These are phyloP conservation scores for Yasuhikotakia modesta DNA, from an alignment of 2,797 vertebrate species.

Conservation along the genomic window DNA sequence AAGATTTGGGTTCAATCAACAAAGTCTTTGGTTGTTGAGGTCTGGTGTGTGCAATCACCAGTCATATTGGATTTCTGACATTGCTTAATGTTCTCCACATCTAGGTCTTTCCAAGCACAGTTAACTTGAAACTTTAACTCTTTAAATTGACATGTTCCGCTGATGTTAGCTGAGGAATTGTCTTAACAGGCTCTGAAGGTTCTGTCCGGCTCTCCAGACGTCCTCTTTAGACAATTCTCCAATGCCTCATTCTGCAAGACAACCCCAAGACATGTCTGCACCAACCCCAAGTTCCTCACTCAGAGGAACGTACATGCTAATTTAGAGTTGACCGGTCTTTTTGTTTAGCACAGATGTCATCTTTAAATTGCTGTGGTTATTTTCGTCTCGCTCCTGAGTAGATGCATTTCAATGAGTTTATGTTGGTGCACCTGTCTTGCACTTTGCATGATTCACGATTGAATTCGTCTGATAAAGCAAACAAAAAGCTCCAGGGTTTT, in stretches of 20 bases:
- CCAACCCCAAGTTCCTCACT: not conserved
- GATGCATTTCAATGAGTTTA: slow-evolving; percentile 33
- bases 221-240: slow-evolving; percentile 27
- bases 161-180: slow-evolving; percentile 20
- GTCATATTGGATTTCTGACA: slow-evolving; percentile 16
- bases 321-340: slow-evolving; percentile 29
- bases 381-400: slow-evolving; percentile 22
- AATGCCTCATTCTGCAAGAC: slow-evolving; percentile 47
- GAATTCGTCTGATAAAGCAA: slow-evolving; percentile 2
- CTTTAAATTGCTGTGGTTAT: slow-evolving; percentile 53
- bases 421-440: not conserved
- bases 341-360: slow-evolving; percentile 38
- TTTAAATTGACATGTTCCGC: slow-evolving; percentile 63
- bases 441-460: not conserved
- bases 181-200: slow-evolving; percentile 57
- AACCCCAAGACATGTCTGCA: slow-evolving; percentile 36
- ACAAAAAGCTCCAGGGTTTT: not conserved
- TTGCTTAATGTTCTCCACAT: slow-evolving; percentile 25
- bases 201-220: slow-evolving; percentile 42
- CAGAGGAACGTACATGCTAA: slow-evolving; percentile 30
- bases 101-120: slow-evolving; percentile 17
- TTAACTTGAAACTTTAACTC: slow-evolving; percentile 2
- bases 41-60: slow-evolving; percentile 22
- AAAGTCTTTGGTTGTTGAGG: slow-evolving; percentile 42
- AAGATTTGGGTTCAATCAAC: slow-evolving; percentile 35